Evolutionary conservation across 2,113 vertebrate genomes (phyloP).

Genomic region (Forbesichthys agassizii): DNA sequence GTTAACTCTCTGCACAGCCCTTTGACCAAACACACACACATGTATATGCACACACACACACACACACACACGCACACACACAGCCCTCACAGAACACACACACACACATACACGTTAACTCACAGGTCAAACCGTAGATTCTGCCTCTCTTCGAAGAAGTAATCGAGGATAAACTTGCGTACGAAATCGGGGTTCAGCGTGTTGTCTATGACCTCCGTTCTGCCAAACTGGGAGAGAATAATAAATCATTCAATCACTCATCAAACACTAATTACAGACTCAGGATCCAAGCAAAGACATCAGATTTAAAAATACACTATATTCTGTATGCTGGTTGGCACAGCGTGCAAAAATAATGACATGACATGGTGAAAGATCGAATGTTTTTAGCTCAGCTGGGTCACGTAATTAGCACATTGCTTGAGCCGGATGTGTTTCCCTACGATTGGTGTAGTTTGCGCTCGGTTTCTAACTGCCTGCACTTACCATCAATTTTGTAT

Average conservation of each 20-base stretch:
- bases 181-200: conserved; percentile 98
- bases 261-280: no score
- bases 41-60: not conserved
- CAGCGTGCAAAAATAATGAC: no score
- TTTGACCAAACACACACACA: conserved; percentile 31
- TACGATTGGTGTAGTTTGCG: no score
- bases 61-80: not conserved
- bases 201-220: conserved; percentile 97
- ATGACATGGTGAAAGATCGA: no score
- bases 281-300: no score
- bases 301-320: no score
- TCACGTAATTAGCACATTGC: no score
- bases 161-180: conserved; percentile 95
- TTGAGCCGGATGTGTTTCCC: no score
- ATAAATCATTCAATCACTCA: not conserved
- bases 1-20: conserved; percentile 30
- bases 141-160: conserved; percentile 97
- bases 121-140: conserved; percentile 97
- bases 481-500: no score
- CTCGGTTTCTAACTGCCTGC: no score
- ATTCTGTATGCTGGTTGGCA: no score
- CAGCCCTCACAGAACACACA: not conserved
- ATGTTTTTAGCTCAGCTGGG: no score
- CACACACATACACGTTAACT: conserved; percentile 65
- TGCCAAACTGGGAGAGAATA: conserved; percentile 81